Base-by-base conservation (phyloP, 2,113 vertebrate species). In the Pogonocichla stellata region DNA sequence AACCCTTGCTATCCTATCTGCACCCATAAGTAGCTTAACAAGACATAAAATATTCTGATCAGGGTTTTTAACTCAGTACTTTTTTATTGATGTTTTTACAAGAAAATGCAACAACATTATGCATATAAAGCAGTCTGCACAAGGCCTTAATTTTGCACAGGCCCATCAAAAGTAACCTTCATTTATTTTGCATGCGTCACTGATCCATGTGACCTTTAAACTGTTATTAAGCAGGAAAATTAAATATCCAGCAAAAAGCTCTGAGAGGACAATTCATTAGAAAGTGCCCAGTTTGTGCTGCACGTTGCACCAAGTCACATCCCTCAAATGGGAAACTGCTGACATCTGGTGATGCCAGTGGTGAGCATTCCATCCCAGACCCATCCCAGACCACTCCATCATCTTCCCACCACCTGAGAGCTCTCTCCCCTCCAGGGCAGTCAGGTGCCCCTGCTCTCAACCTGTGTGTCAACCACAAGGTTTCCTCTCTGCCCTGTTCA, bases 11-110 rank as follows among this genome's bases (percentile, higher is more conserved):
- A 80, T 84, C 31, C 60, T 70, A 71, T 83, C 89, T 86, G 74
- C 89, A 95, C 89, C 72, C 19, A 1, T 92, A 93, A 96, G 74
- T 77, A 86, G 51, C 72, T 96, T 95, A 94, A 94, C 90, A 97
- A 87, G 69, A 90, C 65, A 95, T 77, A 75, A 91, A 95, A 90
- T 79, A 95, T 88, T 96, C 92, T 72, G 58, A 74, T 95, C 86
- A 69, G 36, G 60, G 24, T 65, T 96, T 96, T 93, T 42, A 77
- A 33, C 82, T 90, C 92, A 84, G 91, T 90, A 72, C 18, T 60
- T 88, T 89, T 60, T 53, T 19, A 95, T 45, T 61, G 72, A 88
- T 80, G 62, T 92, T 89, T 92, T 83, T 72, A 45, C 60, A 74
- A 64, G 88, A 90, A 70, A 93, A 82, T 92, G 43, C 82, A 90